Conservation (phyloP, 2,797 vertebrate species). For the Chelonia mydas region DNA sequence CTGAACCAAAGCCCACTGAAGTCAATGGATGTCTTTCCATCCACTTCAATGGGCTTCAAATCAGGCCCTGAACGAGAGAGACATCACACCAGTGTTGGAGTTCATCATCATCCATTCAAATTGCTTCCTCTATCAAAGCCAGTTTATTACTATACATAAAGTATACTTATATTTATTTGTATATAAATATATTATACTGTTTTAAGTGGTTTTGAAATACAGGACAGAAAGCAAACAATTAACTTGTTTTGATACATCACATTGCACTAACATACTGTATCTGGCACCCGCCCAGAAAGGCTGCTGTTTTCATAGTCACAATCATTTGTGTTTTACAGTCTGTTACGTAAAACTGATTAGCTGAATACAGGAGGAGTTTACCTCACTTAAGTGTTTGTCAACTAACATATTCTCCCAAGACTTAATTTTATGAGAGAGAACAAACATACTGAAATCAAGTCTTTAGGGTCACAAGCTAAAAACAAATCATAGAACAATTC, state of each 20-base stretch:
- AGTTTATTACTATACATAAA: background rate
- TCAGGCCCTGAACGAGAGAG: background rate
- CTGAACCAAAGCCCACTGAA: background rate
- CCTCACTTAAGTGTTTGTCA: background rate
- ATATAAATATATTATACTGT: background rate
- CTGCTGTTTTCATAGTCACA: background rate
- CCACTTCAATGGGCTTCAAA: background rate
- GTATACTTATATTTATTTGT: background rate
- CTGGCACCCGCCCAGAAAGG: background rate
- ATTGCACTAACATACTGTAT: rapidly evolving
- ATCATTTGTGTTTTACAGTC: background rate
- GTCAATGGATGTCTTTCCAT: background rate
- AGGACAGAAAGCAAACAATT: background rate
- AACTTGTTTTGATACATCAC: background rate
- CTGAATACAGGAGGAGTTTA: background rate
- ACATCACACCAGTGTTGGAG: background rate
- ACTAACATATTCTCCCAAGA: background rate
- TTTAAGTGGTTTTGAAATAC: background rate
- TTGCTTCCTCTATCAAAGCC: background rate
- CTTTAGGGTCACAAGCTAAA: background rate
- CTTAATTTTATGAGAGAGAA: background rate
- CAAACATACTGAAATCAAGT: background rate
- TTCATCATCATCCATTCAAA: background rate
- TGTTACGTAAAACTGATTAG: background rate
- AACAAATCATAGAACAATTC: background rate